Percentiles rank a stretch among this genome's conserved stretches.
Evolutionary conservation across 2,113 vertebrate species (phyloP).

Genomic region (Setophaga kirtlandii): DNA sequence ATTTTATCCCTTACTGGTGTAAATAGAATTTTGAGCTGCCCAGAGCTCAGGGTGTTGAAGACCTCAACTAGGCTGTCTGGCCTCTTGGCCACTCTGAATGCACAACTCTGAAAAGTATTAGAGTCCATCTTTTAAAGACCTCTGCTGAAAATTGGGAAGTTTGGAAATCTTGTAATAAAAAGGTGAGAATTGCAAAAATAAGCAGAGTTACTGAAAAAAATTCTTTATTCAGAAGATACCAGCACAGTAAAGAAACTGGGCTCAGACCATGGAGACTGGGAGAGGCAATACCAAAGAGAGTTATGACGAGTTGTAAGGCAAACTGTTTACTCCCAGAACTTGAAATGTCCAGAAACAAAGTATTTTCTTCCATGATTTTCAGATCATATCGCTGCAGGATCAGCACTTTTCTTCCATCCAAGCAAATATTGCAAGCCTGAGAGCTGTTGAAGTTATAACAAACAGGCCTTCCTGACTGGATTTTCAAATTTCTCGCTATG

Average conservation of each 20-base stretch:
- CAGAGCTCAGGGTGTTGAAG: fast-evolving
- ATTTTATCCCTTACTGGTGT: background rate
- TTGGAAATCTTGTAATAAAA: background rate
- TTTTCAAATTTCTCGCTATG: background rate
- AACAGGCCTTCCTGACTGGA: background rate
- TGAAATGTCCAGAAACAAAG: background rate
- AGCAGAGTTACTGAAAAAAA: background rate
- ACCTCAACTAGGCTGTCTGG: background rate
- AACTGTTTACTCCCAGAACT: background rate
- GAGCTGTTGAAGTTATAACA: background rate
- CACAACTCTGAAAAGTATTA: background rate
- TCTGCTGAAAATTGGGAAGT: background rate
- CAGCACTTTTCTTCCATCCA: background rate
- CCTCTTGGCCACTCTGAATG: background rate
- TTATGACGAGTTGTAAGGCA: background rate
- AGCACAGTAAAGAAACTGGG: background rate
- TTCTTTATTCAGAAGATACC: background rate
- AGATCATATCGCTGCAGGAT: background rate
- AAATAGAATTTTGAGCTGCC: background rate
- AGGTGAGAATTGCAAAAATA: background rate
- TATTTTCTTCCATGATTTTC: background rate
- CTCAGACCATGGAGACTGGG: background rate
- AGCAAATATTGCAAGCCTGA: background rate
- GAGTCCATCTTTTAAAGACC: background rate
- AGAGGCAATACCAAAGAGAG: background rate